A percentile compares a stretch with the other conserved stretches of the same genome.
phyloP scores from a whole-genome alignment of 23 tunicate species.

The Styela clava region DNA sequence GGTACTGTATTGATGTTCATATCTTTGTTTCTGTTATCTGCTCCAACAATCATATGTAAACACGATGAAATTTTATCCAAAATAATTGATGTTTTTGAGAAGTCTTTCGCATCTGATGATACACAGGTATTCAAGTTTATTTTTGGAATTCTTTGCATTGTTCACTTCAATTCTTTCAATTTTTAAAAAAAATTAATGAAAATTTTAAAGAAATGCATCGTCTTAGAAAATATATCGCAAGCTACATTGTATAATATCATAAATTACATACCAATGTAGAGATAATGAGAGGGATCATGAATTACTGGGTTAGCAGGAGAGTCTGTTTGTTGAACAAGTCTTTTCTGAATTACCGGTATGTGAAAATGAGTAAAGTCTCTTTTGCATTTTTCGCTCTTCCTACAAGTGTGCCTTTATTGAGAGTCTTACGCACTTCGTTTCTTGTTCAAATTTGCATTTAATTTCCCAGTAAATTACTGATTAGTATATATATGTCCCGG shows the following conservation, averaged over 20 bases:
- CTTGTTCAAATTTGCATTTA: too few relatives aligned
- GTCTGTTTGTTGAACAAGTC: too few relatives aligned
- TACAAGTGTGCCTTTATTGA: too few relatives aligned
- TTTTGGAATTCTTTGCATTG: background rate
- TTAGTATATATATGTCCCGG: too few relatives aligned
- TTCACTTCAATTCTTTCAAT: background rate
- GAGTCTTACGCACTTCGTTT: too few relatives aligned
- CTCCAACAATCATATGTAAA: constrained; percentile 33
- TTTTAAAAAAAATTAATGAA: background rate
- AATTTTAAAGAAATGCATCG: background rate
- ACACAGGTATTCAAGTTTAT: constrained; percentile 34
- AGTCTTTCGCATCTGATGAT: constrained; percentile 29
- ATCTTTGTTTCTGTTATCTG: constrained; percentile 63
- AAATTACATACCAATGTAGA: too few relatives aligned
- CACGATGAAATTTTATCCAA: constrained; percentile 32
- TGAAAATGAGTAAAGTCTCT: too few relatives aligned
- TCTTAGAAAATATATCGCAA: background rate
- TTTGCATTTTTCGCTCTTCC: too few relatives aligned
- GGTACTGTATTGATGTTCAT: constrained; percentile 47
- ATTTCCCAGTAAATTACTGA: too few relatives aligned
- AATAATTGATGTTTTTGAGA: constrained; percentile 61
- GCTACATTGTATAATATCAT: background rate
- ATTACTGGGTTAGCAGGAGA: too few relatives aligned
- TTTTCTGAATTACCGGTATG: too few relatives aligned
- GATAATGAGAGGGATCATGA: too few relatives aligned